Evolutionary conservation across 2,797 vertebrate species (phyloP).

Genomic region (Ctenochaetus hawaiiensis): DNA sequence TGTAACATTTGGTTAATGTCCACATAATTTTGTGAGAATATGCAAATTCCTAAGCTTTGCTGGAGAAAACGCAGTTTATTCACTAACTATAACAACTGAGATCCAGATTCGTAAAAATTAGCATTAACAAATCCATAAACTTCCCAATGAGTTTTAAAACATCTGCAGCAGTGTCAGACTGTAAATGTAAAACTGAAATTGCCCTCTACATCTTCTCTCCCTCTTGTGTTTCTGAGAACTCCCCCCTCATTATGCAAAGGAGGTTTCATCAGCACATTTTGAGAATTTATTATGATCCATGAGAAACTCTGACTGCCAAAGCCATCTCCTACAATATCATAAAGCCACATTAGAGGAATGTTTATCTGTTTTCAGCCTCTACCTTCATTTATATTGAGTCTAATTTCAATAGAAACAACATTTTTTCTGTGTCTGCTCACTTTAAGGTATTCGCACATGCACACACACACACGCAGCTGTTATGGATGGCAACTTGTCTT

Average conservation of each 20-base stretch:
- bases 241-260: constrained; percentile 62
- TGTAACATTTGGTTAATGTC: constrained; percentile 11
- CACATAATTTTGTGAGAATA: constrained; percentile 10
- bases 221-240: constrained; percentile 56
- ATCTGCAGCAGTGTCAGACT: constrained; percentile 25
- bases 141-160: constrained; percentile 36
- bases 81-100: constrained; percentile 1
- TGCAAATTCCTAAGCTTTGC: constrained; percentile 1
- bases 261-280: constrained; percentile 74
- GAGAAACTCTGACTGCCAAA: constrained; percentile 59
- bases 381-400: constrained; percentile 42
- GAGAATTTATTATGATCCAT: constrained; percentile 71
- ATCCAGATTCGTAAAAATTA: constrained; percentile 35
- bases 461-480: too few species aligned
- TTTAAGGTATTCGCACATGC: constrained; percentile 5
- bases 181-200: constrained; percentile 56
- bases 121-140: constrained; percentile 38
- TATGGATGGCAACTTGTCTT: constrained; percentile 12
- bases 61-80: not conserved
- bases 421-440: constrained; percentile 2
- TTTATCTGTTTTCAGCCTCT: constrained; percentile 55
- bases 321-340: constrained; percentile 47
- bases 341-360: constrained; percentile 55
- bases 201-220: constrained; percentile 48
- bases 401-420: constrained; percentile 23